Evolutionary conservation across 2,888 invertebrate genomes (phyloP).

Genomic region (Nomada fabriciana): DNA sequence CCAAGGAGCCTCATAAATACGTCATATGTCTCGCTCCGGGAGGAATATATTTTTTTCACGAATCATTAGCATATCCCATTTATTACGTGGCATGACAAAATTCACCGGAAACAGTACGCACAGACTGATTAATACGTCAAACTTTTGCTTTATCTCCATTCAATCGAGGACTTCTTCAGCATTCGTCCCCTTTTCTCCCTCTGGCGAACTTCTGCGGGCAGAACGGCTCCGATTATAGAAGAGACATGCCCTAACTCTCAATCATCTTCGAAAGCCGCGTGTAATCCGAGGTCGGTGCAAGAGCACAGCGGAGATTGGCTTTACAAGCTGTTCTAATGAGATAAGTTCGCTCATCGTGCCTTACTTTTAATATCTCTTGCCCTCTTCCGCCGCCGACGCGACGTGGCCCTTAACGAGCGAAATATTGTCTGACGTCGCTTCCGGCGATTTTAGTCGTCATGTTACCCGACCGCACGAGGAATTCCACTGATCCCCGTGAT

Average conservation of each 20-base stretch:
- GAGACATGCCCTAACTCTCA: conserved; percentile 67
- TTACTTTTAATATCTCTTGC: conserved; percentile 79
- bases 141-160: conserved; percentile 23
- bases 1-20: no score
- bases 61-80: background rate
- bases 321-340: conserved; percentile 81
- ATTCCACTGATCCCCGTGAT: conserved; percentile 48
- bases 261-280: conserved; percentile 71
- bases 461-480: conserved; percentile 37
- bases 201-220: background rate
- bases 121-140: conserved; percentile 29
- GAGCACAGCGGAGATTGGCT: conserved; percentile 73
- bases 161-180: conserved; percentile 22
- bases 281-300: conserved; percentile 67
- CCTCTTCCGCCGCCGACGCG: conserved; percentile 40
- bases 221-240: conserved; percentile 52
- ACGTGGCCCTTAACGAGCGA: conserved; percentile 69
- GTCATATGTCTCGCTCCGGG: no score
- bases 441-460: conserved; percentile 68
- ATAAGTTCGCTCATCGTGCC: conserved; percentile 79
- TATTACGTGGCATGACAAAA: conserved; percentile 5
- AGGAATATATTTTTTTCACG: background rate
- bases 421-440: conserved; percentile 70
- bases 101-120: conserved; percentile 3
- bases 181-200: background rate